Evolutionary conservation across 2,888 invertebrate genomes (phyloP).

Genomic region (Eutolmus rufibarbis): DNA sequence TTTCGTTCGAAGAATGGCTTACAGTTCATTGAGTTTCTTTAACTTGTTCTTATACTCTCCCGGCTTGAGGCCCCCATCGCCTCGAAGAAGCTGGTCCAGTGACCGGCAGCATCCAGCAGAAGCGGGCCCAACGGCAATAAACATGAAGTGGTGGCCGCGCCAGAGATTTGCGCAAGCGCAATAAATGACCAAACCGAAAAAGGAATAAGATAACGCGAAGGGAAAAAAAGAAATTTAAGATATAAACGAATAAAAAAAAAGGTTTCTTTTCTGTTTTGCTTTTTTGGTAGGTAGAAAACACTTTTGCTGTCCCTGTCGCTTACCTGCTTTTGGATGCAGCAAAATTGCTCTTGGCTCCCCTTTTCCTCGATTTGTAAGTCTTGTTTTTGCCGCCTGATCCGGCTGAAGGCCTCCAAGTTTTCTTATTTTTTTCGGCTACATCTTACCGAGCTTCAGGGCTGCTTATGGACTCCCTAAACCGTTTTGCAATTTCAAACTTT

Average conservation of each 20-base stretch:
- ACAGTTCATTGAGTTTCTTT: constrained; percentile 14
- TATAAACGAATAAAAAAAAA: background rate
- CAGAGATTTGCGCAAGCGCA: constrained; percentile 31
- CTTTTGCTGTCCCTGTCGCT: constrained; percentile 28
- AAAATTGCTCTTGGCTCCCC: background rate
- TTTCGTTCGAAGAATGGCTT: background rate
- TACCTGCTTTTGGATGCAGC: background rate
- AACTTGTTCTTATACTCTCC: background rate
- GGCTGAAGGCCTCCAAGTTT: constrained; percentile 19
- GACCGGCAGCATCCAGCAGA: background rate
- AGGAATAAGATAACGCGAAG: background rate
- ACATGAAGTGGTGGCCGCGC: constrained; percentile 8
- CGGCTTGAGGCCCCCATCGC: background rate
- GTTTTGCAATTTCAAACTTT: background rate
- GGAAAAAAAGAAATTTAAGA: constrained; percentile 2
- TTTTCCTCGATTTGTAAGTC: background rate
- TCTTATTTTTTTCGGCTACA: constrained; percentile 7
- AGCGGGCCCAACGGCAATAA: background rate
- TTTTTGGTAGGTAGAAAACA: constrained; percentile 31
- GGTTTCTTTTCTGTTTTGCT: background rate
- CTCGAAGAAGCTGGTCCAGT: constrained; percentile 10
- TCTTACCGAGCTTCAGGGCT: background rate
- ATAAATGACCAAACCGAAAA: constrained; percentile 25
- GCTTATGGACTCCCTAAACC: background rate
- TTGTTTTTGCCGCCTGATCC: background rate